Conservation (phyloP, 1,140 invertebrate species). For the Conus betulinus region DNA sequence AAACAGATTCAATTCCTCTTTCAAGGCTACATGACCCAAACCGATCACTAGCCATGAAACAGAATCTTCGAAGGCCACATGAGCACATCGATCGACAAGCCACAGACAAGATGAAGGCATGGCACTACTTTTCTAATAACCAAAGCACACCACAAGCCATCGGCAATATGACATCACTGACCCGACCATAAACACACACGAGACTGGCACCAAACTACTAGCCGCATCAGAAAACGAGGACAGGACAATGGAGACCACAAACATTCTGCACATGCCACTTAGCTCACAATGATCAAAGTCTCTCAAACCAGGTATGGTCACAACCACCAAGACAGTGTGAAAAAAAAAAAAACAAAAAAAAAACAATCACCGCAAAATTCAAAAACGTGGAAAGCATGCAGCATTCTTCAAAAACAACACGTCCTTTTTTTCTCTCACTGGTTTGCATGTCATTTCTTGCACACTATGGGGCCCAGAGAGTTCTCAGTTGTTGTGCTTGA, state of each 20-base stretch:
- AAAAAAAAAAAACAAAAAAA: neutral
- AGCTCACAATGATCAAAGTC: neutral
- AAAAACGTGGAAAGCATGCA: neutral
- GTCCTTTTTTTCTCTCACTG: neutral
- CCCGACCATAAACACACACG: neutral
- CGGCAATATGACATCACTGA: neutral
- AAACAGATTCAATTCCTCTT: no score
- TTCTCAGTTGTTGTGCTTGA: conserved; percentile 54
- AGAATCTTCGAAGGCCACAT: neutral
- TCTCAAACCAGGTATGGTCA: neutral
- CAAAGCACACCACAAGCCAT: neutral
- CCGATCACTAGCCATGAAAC: no score
- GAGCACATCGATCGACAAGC: neutral
- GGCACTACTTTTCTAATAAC: neutral
- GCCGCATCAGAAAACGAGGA: neutral
- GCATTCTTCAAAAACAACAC: neutral
- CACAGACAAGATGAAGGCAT: neutral
- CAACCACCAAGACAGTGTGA: neutral
- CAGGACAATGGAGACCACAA: neutral
- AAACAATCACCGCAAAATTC: neutral
- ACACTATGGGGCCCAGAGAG: neutral
- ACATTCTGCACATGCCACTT: neutral
- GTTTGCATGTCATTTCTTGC: neutral
- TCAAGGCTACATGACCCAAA: no score
- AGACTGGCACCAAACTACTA: no score